Evolutionary conservation across 2,888 invertebrate species (phyloP).

Genomic region (Teleogryllus oceanicus): DNA sequence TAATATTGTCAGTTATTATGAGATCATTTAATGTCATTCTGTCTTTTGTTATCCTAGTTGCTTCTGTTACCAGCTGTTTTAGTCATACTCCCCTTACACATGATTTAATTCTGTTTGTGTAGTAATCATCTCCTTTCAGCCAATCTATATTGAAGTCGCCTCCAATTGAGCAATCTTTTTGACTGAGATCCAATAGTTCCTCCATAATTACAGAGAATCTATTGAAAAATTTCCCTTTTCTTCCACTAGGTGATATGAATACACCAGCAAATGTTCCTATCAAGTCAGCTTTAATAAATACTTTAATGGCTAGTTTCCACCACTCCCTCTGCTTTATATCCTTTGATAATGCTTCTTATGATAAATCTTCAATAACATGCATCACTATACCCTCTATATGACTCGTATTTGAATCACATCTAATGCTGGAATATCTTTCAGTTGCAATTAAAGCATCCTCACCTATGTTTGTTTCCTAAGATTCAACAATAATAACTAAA

Average conservation of each 20-base stretch:
- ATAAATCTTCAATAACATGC: neutral
- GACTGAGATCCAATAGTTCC: neutral
- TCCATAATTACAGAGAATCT: neutral
- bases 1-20: neutral
- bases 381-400: neutral
- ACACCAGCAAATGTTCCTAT: slow-evolving; percentile 23
- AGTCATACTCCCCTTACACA: neutral
- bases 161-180: neutral
- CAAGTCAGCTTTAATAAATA: neutral
- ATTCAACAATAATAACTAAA: neutral
- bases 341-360: neutral
- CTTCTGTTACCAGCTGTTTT: neutral
- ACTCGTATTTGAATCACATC: neutral
- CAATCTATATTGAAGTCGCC: neutral
- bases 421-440: neutral
- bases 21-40: slow-evolving; percentile 19
- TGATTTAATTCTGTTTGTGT: slow-evolving; percentile 20
- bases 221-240: neutral
- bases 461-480: neutral
- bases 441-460: neutral
- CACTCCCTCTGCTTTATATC: neutral
- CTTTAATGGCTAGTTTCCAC: neutral
- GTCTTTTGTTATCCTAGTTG: neutral
- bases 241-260: neutral
- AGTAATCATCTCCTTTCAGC: neutral